Evolutionary conservation across 1,140 invertebrate genomes (phyloP).

Genomic region (Rhagoletis zephyria): DNA sequence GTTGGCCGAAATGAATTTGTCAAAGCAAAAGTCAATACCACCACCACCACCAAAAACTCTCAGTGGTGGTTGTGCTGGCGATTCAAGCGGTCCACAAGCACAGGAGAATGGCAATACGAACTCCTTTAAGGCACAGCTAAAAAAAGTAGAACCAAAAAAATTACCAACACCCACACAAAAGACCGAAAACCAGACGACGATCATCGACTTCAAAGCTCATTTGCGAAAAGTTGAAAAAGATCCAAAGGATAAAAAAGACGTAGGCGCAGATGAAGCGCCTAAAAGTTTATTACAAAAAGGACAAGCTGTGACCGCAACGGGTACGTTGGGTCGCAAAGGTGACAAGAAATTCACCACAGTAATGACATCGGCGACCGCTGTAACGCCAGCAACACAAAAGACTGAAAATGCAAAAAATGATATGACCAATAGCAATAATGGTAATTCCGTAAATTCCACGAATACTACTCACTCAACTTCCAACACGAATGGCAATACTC

Average conservation of each 20-base stretch:
- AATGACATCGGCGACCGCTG: not conserved
- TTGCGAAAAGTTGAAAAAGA: constrained; percentile 84
- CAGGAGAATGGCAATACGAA: constrained; percentile 63
- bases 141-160: constrained; percentile 80
- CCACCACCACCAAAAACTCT: constrained; percentile 57
- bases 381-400: constrained; percentile 64
- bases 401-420: constrained; percentile 73
- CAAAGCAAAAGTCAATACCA: constrained; percentile 62
- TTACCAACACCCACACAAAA: constrained; percentile 74
- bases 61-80: not conserved
- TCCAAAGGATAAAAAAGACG: constrained; percentile 57
- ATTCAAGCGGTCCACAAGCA: constrained; percentile 12
- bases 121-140: constrained; percentile 78
- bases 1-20: constrained; percentile 78
- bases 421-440: constrained; percentile 58
- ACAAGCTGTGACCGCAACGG: constrained; percentile 62
- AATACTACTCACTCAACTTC: constrained; percentile 61
- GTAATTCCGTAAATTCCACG: constrained; percentile 63
- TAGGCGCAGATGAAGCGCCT: constrained; percentile 57
- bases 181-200: constrained; percentile 75
- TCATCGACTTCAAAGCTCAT: constrained; percentile 88
- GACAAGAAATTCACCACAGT: constrained; percentile 62
- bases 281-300: constrained; percentile 60
- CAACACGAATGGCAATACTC: constrained; percentile 60
- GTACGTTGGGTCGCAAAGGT: constrained; percentile 62